Base-by-base conservation (phyloP, 2,113 vertebrate genomes). In the Rhynchomys soricoides region DNA sequence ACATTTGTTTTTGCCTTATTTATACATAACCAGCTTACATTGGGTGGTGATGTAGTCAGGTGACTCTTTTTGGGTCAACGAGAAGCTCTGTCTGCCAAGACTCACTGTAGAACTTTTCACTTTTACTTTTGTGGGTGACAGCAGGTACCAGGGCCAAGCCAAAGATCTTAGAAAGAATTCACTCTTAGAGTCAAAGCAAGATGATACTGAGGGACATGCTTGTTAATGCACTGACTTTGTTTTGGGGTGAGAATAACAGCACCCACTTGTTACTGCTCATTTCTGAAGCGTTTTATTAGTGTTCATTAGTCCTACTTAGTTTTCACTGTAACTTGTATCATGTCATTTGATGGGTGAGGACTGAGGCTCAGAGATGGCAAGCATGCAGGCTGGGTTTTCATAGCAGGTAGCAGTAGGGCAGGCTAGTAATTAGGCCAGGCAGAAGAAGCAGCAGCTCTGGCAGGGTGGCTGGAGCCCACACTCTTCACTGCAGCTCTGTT, bases 221-320 rank as follows among this genome's bases (percentile, higher is more conserved):
- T 94, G 37, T 83, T 57, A 48, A 91, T 15, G 5, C 37, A 74
- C 55, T 48, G 55, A 29, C 50, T 78, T 95, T 79, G 34, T 85
- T 95, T 92, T 52, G 52, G 29, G 37, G 17, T 59, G 31, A 91
- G 52, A 81, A 55, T 95, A 81, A 70, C 24, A 81, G 17, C 15
- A 75, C 48, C 62, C n/a, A 24, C 17, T 82, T 50, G 34, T 89
- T 77, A 21, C 31, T 66, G n/a, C 8, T 12, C 82, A 4, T 93
- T 96, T 97, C n/a, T 70, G 50, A 94, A 87, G 62, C 40, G 34
- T 71, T 94, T 95, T 50, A 68, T 64, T 70, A 89, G 37, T 57
- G 48, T 64, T 90, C 17, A 50, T 93, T 91, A 81, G 19, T 77
- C 70, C 3, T 55, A 62, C 77, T 59, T 40, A 57, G 50, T 40